phyloP scores from a whole-genome alignment of 2,888 invertebrate species.

The Bellardia pandia region DNA sequence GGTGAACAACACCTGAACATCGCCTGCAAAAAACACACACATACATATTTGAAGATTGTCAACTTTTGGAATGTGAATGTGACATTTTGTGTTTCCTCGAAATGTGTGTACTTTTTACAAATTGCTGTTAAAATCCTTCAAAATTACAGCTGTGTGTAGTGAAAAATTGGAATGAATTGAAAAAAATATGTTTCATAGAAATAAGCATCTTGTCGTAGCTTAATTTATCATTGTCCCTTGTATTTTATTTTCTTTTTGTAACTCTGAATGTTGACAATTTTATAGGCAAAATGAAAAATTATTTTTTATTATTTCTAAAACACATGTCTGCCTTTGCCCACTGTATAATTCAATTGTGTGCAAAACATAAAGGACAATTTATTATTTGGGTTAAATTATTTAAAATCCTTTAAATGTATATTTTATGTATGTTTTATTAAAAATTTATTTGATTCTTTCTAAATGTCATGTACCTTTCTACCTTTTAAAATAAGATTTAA shows the following conservation, averaged over 20 bases:
- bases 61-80: conserved; percentile 44
- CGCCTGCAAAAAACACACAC: neutral
- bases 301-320: neutral
- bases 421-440: neutral
- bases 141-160: neutral
- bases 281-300: no score
- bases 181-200: neutral
- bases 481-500: neutral
- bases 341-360: neutral
- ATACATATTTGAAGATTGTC: conserved; percentile 26
- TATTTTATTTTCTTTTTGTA: neutral
- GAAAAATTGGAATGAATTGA: neutral
- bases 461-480: conserved; percentile 1
- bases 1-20: conserved; percentile 58
- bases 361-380: neutral
- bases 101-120: neutral
- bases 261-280: neutral
- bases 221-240: conserved; percentile 1
- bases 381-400: neutral
- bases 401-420: neutral
- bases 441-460: conserved; percentile 20
- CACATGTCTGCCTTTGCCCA: neutral
- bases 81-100: conserved; percentile 35
- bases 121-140: conserved; percentile 1
- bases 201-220: neutral